Conservation (phyloP, 35 echinoderm and acorn worm genomes). For the Heliocidaris erythrogramma region DNA sequence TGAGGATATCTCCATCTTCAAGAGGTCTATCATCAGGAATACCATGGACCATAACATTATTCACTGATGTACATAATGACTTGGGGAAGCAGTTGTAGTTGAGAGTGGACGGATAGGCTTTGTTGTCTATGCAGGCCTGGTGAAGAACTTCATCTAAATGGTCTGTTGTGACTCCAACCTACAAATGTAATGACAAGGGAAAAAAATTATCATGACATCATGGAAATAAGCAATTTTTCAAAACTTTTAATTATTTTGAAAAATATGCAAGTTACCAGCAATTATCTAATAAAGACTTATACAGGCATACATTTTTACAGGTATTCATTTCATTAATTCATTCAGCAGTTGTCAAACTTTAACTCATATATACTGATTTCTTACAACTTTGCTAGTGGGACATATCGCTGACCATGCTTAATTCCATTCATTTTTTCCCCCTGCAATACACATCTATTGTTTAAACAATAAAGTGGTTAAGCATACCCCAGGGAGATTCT, state of each 20-base stretch:
- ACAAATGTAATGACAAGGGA: not conserved
- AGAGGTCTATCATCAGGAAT: conserved; percentile 89
- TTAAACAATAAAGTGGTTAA: no score
- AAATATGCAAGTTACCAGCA: not conserved
- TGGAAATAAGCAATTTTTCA: not conserved
- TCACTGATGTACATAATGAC: conserved; percentile 96
- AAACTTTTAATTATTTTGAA: no score
- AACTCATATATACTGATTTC: no score
- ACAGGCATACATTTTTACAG: no score
- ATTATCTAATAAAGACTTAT: not conserved
- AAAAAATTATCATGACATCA: not conserved
- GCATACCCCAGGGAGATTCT: no score
- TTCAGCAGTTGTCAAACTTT: no score
- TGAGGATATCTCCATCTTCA: conserved; percentile 91
- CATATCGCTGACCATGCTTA: no score
- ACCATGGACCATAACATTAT: conserved; percentile 92
- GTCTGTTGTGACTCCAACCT: conserved; percentile 97
- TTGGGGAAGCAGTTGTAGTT: conserved; percentile 91
- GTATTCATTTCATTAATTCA: no score
- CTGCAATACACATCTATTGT: no score
- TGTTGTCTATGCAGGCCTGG: conserved; percentile 80
- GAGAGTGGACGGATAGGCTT: conserved; percentile 90
- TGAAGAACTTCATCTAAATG: conserved; percentile 80
- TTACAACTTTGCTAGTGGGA: no score
- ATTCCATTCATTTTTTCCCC: no score